Evolutionary conservation across 1,140 invertebrate genomes (phyloP), one percentile per base, ranked within the genome.

Genomic region (Lepidurus couesii): DNA sequence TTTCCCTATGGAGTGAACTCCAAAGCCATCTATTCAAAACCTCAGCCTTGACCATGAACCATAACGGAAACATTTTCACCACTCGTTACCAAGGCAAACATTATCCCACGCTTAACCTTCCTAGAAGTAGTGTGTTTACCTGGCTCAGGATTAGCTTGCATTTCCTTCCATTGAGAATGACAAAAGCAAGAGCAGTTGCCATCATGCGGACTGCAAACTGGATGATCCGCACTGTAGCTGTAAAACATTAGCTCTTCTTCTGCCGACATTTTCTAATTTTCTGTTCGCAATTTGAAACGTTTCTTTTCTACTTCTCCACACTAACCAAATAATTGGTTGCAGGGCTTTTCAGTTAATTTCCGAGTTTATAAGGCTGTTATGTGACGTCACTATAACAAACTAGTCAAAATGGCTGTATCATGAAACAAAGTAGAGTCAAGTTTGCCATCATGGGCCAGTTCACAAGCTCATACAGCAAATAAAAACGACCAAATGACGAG

Each of bases 241-340:
- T 65, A 65, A 65, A 65, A 65, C 53, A 65, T 65, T 65, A 65
- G 21, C 16, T 65, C 53, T 16, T 65, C 53, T 21, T 65, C 53
- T 16, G 8, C 9, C 13, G 53, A 65, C 53, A 65, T 65, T 65
- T 65, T 65, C 13, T 34, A 4, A 34, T 34, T 34, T 34, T 4
- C 34, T 34, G 2, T 34, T 34, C 34, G 34, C 34, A 34, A 34
- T 34, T 34, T 34, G 2, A 34, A 34, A 34, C 2, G 34, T 34
- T 34, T 34, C 2, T 3, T 34, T 26, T 34, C 3, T 34, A 34
- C 3, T 34, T 34, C 34, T 34, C 34, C 34, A 34, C 26, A 1
- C 26, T 2, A 26, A 26, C 26, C 1, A 26, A 26, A 26, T 26
- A 26, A 26, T 26, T 26, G 26, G 26, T 26, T 26, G 26, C 26